phyloP scores from a whole-genome alignment of 1,140 invertebrate species.

The Zaprionus ornatus region DNA sequence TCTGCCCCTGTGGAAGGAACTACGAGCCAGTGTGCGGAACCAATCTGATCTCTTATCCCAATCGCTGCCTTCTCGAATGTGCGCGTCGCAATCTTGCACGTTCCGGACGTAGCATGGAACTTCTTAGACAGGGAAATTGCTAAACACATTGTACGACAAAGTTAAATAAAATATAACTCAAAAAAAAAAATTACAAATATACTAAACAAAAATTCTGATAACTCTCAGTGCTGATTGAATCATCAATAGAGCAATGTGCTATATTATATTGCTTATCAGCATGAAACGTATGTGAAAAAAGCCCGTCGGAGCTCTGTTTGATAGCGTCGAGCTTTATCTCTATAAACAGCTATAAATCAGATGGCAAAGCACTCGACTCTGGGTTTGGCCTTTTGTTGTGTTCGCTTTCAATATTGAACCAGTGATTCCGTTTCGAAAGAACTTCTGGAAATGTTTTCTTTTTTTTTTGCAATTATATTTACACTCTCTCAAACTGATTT shows the following conservation, averaged over 20 bases:
- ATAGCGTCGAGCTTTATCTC: constrained; percentile 58
- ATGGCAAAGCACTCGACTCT: constrained; percentile 8
- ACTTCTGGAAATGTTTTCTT: neutral
- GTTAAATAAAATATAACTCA: constrained; percentile 27
- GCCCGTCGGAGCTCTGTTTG: constrained; percentile 32
- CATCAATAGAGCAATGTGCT: constrained; percentile 44
- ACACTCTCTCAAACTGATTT: neutral
- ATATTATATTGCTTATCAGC: constrained; percentile 57
- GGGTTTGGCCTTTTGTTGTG: neutral
- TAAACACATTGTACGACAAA: constrained; percentile 26
- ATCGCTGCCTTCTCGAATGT: constrained; percentile 84
- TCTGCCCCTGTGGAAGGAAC: constrained; percentile 84
- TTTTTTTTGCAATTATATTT: neutral
- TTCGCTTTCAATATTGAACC: constrained; percentile 3
- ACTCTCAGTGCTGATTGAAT: constrained; percentile 47
- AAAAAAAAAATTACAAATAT: constrained; percentile 9
- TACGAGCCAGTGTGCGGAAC: constrained; percentile 85
- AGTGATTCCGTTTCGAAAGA: neutral
- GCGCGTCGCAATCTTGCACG: constrained; percentile 49
- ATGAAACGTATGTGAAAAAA: neutral
- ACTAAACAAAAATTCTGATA: neutral
- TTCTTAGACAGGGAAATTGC: constrained; percentile 64
- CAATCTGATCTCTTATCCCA: constrained; percentile 84
- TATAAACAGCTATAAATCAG: constrained; percentile 40
- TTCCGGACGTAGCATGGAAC: constrained; percentile 61